Conservation (phyloP, 2,888 invertebrate species). For the Tuta absoluta region DNA sequence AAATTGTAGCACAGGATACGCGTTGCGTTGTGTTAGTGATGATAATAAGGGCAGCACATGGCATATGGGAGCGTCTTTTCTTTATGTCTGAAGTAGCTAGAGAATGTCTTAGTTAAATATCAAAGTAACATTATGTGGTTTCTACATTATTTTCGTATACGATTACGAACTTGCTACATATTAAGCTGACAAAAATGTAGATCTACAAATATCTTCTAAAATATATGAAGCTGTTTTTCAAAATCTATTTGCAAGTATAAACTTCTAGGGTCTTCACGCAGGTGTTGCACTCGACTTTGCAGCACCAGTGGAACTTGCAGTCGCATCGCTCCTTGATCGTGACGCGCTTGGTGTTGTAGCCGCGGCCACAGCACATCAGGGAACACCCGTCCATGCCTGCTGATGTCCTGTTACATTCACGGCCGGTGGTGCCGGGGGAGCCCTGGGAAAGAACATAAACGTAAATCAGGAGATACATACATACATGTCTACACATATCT, state of each 20-base stretch:
- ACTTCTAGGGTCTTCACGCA: slow-evolving; percentile 90
- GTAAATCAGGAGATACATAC: too few species aligned
- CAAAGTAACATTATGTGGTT: too few species aligned
- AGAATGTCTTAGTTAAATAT: too few species aligned
- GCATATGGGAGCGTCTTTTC: too few species aligned
- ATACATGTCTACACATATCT: too few species aligned
- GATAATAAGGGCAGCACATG: too few species aligned
- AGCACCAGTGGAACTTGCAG: slow-evolving; percentile 99
- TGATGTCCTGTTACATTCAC: slow-evolving; percentile 87
- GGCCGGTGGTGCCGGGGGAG: slow-evolving; percentile 84
- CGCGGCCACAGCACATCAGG: slow-evolving; percentile 94
- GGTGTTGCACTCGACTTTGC: slow-evolving; percentile 94
- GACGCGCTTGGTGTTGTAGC: slow-evolving; percentile 92
- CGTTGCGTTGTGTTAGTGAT: too few species aligned
- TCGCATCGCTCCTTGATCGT: slow-evolving; percentile 91
- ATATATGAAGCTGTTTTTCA: too few species aligned
- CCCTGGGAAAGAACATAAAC: slow-evolving; percentile 48
- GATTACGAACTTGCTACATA: not conserved
- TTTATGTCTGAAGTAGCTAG: too few species aligned
- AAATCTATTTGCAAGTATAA: slow-evolving; percentile 90
- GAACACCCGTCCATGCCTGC: slow-evolving; percentile 92
- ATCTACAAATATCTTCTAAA: not conserved
- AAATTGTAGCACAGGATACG: too few species aligned
- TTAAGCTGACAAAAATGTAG: not conserved
- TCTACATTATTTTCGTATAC: not conserved